phyloP scores from a whole-genome alignment of 2,113 vertebrate species.

The Vicugna pacos region DNA sequence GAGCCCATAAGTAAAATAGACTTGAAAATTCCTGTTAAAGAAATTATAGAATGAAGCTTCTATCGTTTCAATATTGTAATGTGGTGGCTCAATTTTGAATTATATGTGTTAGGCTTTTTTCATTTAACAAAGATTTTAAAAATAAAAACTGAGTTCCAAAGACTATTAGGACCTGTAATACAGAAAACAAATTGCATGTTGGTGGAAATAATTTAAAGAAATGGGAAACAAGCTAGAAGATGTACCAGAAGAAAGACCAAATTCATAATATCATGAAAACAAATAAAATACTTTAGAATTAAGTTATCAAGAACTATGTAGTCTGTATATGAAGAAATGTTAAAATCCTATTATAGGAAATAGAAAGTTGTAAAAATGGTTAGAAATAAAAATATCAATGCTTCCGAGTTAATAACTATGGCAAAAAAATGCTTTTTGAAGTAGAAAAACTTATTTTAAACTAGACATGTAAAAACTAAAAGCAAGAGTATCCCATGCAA shows the following conservation, averaged over 20 bases:
- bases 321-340: neutral
- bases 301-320: neutral
- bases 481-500: neutral
- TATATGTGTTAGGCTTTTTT: too few species aligned
- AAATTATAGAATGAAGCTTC: too few species aligned
- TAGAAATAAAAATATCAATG: neutral
- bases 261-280: neutral
- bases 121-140: too few species aligned
- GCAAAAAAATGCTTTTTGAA: neutral
- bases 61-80: too few species aligned
- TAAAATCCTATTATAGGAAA: neutral
- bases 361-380: neutral
- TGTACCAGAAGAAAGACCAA: neutral
- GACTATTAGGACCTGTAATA: neutral
- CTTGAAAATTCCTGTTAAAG: too few species aligned
- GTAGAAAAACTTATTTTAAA: neutral
- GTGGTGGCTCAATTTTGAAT: too few species aligned
- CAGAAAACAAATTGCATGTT: neutral
- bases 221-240: neutral
- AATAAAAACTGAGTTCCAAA: neutral
- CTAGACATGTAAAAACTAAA: neutral
- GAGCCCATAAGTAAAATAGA: too few species aligned
- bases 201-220: neutral
- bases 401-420: neutral
- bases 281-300: neutral